phyloP scores from a whole-genome alignment of 2,797 vertebrate genomes.

The Centroberyx gerrardi region DNA sequence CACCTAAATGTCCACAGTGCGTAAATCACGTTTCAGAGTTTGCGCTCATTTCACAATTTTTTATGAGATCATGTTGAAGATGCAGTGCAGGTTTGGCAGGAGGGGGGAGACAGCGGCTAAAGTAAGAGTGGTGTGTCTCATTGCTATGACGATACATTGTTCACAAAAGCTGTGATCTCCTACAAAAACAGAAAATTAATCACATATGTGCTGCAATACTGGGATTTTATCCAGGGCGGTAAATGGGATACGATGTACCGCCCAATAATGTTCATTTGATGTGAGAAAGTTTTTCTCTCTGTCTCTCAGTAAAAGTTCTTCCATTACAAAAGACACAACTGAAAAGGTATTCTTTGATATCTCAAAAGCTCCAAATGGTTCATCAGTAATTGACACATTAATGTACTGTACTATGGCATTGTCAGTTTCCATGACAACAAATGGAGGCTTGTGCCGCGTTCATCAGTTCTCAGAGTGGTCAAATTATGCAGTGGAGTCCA shows the following conservation, averaged over 20 bases:
- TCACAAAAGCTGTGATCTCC: too few species aligned
- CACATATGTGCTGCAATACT: background rate
- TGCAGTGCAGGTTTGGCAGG: background rate
- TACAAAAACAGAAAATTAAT: too few species aligned
- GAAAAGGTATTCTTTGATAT: background rate
- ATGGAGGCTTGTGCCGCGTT: constrained; percentile 40
- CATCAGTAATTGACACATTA: constrained; percentile 12
- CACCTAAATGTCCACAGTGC: too few species aligned
- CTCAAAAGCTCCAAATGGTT: background rate
- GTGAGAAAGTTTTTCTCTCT: background rate
- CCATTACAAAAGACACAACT: constrained; percentile 26
- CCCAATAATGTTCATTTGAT: background rate
- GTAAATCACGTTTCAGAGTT: too few species aligned
- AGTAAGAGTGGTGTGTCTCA: background rate
- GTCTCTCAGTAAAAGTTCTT: constrained; percentile 12
- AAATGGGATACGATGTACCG: background rate
- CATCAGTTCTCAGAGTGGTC: background rate
- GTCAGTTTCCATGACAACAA: constrained; percentile 62
- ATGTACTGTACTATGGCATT: constrained; percentile 11
- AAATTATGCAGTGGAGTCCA: background rate
- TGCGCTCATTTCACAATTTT: too few species aligned
- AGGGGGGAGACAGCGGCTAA: background rate
- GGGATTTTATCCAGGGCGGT: background rate
- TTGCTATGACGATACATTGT: background rate
- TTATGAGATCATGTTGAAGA: background rate